Conservation (phyloP, 2,888 invertebrate species). For the Phortica okadai region DNA sequence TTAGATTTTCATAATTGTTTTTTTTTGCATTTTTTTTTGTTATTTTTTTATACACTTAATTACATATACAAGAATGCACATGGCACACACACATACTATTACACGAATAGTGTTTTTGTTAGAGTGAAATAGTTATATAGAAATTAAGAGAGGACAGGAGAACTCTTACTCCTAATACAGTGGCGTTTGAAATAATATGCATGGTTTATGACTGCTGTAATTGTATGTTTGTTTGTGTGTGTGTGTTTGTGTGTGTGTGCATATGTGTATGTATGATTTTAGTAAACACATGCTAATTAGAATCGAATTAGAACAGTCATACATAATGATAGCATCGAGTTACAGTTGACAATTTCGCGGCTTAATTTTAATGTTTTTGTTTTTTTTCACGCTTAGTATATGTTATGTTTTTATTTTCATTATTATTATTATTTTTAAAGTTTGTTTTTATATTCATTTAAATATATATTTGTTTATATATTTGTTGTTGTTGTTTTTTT, state of each 20-base stretch:
- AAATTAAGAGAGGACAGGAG: too few species aligned
- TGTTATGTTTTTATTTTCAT: neutral
- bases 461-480: conserved; percentile 1
- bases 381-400: neutral
- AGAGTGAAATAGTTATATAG: too few species aligned
- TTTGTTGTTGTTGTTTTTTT: conserved; percentile 19
- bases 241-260: neutral
- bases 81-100: too few species aligned
- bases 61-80: neutral
- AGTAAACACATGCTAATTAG: neutral
- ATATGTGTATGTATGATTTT: neutral
- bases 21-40: neutral
- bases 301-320: neutral
- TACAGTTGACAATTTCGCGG: neutral
- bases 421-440: neutral
- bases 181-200: neutral
- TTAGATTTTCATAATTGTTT: too few species aligned
- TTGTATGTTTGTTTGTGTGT: neutral
- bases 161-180: neutral
- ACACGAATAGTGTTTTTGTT: too few species aligned
- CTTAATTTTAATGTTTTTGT: neutral
- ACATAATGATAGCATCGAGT: neutral
- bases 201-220: neutral
- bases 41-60: neutral
- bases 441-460: neutral